Evolutionary conservation across 1,140 invertebrate genomes (phyloP).

Genomic region (Aethina tumida): DNA sequence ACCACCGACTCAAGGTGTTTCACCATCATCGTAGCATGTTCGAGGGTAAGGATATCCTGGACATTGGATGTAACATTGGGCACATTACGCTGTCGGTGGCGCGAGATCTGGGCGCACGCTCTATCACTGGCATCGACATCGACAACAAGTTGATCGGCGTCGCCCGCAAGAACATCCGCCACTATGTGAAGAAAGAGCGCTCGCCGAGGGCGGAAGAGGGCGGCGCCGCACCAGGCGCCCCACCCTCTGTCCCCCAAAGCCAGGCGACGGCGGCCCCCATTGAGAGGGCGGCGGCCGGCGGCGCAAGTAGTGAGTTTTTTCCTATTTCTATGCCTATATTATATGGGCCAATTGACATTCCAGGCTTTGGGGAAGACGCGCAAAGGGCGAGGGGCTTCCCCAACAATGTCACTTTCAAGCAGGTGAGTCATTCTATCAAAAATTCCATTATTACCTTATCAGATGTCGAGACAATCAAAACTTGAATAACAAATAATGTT

Average conservation of each 20-base stretch:
- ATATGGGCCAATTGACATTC: slow-evolving; percentile 67
- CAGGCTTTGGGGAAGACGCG: slow-evolving; percentile 43
- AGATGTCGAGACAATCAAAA: not conserved
- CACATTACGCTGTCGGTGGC: slow-evolving; percentile 85
- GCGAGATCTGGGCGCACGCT: slow-evolving; percentile 69
- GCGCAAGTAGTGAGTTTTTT: slow-evolving; percentile 50
- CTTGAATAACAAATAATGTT: not conserved
- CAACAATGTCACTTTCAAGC: slow-evolving; percentile 76
- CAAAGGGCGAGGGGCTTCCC: slow-evolving; percentile 57
- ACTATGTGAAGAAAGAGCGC: slow-evolving; percentile 53
- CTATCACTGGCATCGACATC: slow-evolving; percentile 91
- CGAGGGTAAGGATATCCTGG: slow-evolving; percentile 81
- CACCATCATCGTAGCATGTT: slow-evolving; percentile 73
- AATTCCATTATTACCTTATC: not conserved
- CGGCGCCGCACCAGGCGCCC: too few relatives aligned
- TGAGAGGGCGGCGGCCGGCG: slow-evolving; percentile 6
- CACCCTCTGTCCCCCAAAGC: too few relatives aligned
- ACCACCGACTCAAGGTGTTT: slow-evolving; percentile 74
- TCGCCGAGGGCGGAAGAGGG: slow-evolving; percentile 16
- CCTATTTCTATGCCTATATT: slow-evolving; percentile 78
- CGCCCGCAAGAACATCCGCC: slow-evolving; percentile 70
- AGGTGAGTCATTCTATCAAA: slow-evolving; percentile 47
- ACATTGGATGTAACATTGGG: slow-evolving; percentile 97
- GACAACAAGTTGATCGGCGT: slow-evolving; percentile 77
- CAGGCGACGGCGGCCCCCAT: slow-evolving; percentile 10